Evolutionary conservation across 2,888 invertebrate species (phyloP).

Genomic region (Scrobipalpa costella): DNA sequence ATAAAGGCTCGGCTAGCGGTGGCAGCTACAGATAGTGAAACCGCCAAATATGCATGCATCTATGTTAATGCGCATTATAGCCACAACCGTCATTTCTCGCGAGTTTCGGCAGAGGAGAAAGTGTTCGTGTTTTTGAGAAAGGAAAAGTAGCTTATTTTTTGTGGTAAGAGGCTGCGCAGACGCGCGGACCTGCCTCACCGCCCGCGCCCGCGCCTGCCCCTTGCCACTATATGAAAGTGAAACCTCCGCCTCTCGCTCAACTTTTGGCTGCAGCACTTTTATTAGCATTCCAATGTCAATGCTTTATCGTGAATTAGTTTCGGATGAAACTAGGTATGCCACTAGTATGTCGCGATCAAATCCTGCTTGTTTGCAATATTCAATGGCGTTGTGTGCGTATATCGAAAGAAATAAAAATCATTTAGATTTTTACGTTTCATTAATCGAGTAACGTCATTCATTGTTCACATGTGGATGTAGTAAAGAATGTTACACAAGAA

Average conservation of each 20-base stretch:
- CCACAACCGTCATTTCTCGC: conserved; percentile 52
- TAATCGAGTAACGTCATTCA: too few species aligned
- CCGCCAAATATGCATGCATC: conserved; percentile 41
- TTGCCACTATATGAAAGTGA: conserved; percentile 63
- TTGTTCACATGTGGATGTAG: too few species aligned
- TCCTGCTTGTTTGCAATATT: too few species aligned
- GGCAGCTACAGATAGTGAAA: conserved; percentile 44
- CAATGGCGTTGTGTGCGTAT: too few species aligned
- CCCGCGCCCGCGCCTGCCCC: conserved; percentile 28
- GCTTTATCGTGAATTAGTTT: conserved; percentile 35
- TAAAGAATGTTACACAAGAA: too few species aligned
- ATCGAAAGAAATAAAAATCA: too few species aligned
- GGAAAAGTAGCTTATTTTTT: conserved; percentile 78
- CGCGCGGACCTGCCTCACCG: conserved; percentile 49
- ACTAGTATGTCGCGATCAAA: not conserved
- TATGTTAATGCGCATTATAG: conserved; percentile 46
- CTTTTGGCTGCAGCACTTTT: conserved; percentile 41
- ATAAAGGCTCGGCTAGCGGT: conserved; percentile 27
- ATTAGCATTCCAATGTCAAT: conserved; percentile 38
- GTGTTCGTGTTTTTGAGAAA: conserved; percentile 77
- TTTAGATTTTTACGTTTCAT: too few species aligned
- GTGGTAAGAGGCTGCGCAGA: conserved; percentile 65
- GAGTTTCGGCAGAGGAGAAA: conserved; percentile 73
- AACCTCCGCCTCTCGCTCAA: conserved; percentile 50
- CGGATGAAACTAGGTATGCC: not conserved